Conservation (phyloP, 1,140 invertebrate species). For the Drosophila nebulosa region DNA sequence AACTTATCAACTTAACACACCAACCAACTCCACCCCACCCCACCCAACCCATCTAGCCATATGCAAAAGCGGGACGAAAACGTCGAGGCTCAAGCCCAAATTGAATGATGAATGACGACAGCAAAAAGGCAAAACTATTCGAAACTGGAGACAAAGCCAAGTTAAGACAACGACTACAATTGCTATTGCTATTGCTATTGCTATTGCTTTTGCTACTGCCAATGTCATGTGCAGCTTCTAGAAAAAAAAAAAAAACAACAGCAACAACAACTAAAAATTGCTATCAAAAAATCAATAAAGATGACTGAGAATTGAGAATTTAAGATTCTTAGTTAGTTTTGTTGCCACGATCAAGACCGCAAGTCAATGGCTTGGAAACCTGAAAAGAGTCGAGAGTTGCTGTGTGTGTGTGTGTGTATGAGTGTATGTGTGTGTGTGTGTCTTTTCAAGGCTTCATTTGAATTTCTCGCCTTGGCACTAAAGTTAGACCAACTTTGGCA, state of each 20-base stretch:
- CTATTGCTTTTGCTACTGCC: neutral
- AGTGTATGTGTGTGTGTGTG: conserved; percentile 1
- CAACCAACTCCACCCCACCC: no score
- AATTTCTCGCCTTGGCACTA: conserved; percentile 75
- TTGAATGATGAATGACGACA: conserved; percentile 62
- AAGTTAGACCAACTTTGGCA: conserved; percentile 73
- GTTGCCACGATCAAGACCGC: conserved; percentile 42
- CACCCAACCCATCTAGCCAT: neutral
- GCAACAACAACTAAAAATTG: conserved; percentile 9
- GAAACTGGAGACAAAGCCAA: neutral
- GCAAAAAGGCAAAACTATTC: conserved; percentile 9
- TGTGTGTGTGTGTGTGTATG: neutral
- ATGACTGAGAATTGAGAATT: neutral
- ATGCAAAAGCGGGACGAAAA: conserved; percentile 25
- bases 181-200: neutral
- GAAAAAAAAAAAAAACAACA: neutral
- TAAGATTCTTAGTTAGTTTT: conserved; percentile 42
- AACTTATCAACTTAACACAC: conserved; percentile 34
- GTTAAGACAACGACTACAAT: neutral
- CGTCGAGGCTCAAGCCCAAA: conserved; percentile 36
- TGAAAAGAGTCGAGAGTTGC: conserved; percentile 44
- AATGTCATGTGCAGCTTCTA: conserved; percentile 18
- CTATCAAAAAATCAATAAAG: conserved; percentile 35
- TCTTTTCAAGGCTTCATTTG: conserved; percentile 67
- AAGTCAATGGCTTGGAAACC: conserved; percentile 65